phyloP scores from a whole-genome alignment of 2,888 invertebrate genomes.

The Aleiodes leptofemur region DNA sequence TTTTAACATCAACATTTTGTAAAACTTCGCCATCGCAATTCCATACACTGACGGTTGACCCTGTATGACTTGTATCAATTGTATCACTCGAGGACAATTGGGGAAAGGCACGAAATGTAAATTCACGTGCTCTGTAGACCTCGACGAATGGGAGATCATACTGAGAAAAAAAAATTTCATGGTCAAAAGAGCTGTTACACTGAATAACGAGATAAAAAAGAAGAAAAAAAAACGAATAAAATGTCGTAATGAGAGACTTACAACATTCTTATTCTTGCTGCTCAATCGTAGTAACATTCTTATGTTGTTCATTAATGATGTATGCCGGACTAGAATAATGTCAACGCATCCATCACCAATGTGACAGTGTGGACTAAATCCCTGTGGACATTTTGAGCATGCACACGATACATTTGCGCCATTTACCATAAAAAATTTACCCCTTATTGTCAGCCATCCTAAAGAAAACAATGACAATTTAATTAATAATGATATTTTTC shows the following conservation, averaged over 20 bases:
- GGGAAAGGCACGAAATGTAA: conserved; percentile 80
- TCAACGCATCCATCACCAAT: conserved; percentile 88
- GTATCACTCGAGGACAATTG: conserved; percentile 59
- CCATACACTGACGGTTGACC: conserved; percentile 80
- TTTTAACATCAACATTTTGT: conserved; percentile 80
- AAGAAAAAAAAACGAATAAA: conserved; percentile 5
- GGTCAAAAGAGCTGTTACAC: conserved; percentile 21
- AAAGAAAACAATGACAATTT: conserved; percentile 43
- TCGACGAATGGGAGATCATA: conserved; percentile 86
- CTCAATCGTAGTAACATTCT: conserved; percentile 81
- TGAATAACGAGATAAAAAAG: conserved; percentile 17
- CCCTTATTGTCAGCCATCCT: conserved; percentile 81
- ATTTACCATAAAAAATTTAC: conserved; percentile 86
- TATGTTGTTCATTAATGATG: conserved; percentile 83
- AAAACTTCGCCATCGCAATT: conserved; percentile 90
- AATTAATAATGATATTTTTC: too few relatives aligned
- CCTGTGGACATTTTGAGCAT: conserved; percentile 84
- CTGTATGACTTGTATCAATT: conserved; percentile 64
- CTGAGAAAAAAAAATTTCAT: conserved; percentile 67
- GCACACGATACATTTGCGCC: conserved; percentile 87
- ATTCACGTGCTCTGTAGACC: conserved; percentile 84
- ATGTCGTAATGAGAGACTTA: conserved; percentile 70
- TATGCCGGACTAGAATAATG: conserved; percentile 84
- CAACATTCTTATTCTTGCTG: conserved; percentile 81
- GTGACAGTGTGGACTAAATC: conserved; percentile 87